Conservation (phyloP, 2,888 invertebrate genomes). For the Eupithecia dodoneata region DNA sequence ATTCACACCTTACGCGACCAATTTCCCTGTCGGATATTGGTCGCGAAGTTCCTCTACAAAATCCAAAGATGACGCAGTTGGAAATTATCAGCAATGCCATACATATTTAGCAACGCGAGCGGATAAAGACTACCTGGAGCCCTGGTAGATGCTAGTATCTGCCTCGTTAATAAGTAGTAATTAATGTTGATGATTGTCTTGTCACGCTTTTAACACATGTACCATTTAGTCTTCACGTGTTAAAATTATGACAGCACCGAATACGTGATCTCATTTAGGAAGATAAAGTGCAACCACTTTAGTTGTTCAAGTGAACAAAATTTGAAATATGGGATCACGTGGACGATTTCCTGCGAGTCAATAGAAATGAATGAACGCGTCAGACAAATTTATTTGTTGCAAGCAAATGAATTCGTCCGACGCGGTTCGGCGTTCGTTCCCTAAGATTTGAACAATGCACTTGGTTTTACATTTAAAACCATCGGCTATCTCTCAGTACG, state of each 20-base stretch:
- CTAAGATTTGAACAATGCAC: background rate
- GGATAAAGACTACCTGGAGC: background rate
- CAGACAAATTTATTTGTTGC: background rate
- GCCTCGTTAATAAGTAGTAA: background rate
- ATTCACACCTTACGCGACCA: too few species aligned
- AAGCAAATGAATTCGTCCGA: background rate
- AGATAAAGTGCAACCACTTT: conserved; percentile 13
- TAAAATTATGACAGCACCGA: conserved; percentile 28
- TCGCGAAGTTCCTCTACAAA: too few species aligned
- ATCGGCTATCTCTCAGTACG: background rate
- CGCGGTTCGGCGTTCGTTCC: background rate
- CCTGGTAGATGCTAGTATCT: background rate
- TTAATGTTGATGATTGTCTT: background rate
- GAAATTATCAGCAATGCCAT: background rate
- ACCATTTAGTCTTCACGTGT: conserved; percentile 36
- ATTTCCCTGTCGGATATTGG: too few species aligned
- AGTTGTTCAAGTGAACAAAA: background rate
- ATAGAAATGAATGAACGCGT: background rate
- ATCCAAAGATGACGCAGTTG: background rate
- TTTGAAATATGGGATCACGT: conserved; percentile 4
- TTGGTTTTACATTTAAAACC: background rate
- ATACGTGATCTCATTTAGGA: conserved; percentile 38
- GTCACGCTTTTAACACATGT: conserved; percentile 1
- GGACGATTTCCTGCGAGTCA: background rate
- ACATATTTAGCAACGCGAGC: background rate